These are phyloP conservation scores for Silvanus unidentatus DNA, from an alignment of 2,888 invertebrate genomes.

Conservation along the genomic window DNA sequence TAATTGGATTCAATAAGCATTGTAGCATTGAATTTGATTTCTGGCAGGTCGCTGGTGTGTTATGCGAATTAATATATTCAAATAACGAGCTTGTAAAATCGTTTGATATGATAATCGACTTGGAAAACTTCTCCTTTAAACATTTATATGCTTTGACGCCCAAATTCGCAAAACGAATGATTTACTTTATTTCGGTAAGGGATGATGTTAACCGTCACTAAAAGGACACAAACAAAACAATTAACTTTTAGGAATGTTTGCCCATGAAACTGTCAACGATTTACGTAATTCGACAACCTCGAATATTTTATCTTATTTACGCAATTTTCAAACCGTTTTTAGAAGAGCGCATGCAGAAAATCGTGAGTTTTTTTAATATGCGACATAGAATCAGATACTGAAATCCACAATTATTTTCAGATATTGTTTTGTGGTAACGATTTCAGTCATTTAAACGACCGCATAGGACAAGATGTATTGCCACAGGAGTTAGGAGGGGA, in stretches of 20 bases:
- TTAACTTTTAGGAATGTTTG: constrained; percentile 29
- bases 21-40: not conserved
- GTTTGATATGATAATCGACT: constrained; percentile 19
- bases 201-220: no score
- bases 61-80: constrained; percentile 18
- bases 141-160: constrained; percentile 19
- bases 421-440: constrained; percentile 46
- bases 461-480: constrained; percentile 40
- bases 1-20: not conserved
- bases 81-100: constrained; percentile 11
- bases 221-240: no score
- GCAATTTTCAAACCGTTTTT: constrained; percentile 34
- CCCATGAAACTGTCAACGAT: constrained; percentile 27
- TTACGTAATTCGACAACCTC: constrained; percentile 30
- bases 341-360: constrained; percentile 29
- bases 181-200: constrained; percentile 20
- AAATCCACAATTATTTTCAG: constrained; percentile 30
- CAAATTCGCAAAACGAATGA: constrained; percentile 22
- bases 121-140: constrained; percentile 18
- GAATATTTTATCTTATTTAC: constrained; percentile 26
- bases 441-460: constrained; percentile 40
- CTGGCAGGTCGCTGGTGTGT: constrained; percentile 17
- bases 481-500: constrained; percentile 44
- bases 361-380: constrained; percentile 23
- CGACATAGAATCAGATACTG: not conserved